These are phyloP conservation scores for Perdita meconis DNA, from an alignment of 2,888 invertebrate genomes.

Conservation along the genomic window DNA sequence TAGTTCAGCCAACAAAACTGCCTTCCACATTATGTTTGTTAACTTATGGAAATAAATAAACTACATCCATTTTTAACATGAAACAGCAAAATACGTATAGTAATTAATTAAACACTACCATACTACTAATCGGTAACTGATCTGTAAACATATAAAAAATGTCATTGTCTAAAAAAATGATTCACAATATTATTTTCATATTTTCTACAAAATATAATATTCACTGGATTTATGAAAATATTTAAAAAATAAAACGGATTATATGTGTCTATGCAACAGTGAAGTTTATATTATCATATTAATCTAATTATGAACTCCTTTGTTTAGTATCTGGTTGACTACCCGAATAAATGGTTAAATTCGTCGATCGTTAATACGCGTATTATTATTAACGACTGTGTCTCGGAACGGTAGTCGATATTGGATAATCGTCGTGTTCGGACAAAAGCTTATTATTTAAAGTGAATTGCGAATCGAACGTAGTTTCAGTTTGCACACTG, in stretches of 20 bases:
- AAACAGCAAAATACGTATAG: too few species aligned
- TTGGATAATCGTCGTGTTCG: slow-evolving; percentile 12
- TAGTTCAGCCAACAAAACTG: too few species aligned
- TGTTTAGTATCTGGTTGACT: slow-evolving; percentile 3
- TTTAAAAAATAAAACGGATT: neutral
- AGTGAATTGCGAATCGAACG: slow-evolving; percentile 16
- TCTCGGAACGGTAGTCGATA: slow-evolving; percentile 4
- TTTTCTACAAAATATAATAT: too few species aligned
- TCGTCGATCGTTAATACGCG: slow-evolving; percentile 20
- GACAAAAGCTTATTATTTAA: slow-evolving; percentile 45
- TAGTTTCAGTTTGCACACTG: slow-evolving; percentile 27
- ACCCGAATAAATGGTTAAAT: neutral
- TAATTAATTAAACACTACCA: too few species aligned
- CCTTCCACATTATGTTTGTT: too few species aligned
- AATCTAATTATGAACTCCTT: slow-evolving; percentile 20
- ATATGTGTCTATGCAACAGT: neutral
- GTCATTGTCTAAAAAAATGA: too few species aligned
- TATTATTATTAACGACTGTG: slow-evolving; percentile 43
- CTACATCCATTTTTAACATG: too few species aligned
- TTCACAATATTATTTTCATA: too few species aligned
- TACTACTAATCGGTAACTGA: too few species aligned
- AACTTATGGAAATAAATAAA: too few species aligned
- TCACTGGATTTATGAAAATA: too few species aligned
- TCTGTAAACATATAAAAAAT: too few species aligned
- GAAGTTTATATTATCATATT: neutral